Base-by-base conservation (phyloP, 2,113 vertebrate species). In the Anguilla japonica region DNA sequence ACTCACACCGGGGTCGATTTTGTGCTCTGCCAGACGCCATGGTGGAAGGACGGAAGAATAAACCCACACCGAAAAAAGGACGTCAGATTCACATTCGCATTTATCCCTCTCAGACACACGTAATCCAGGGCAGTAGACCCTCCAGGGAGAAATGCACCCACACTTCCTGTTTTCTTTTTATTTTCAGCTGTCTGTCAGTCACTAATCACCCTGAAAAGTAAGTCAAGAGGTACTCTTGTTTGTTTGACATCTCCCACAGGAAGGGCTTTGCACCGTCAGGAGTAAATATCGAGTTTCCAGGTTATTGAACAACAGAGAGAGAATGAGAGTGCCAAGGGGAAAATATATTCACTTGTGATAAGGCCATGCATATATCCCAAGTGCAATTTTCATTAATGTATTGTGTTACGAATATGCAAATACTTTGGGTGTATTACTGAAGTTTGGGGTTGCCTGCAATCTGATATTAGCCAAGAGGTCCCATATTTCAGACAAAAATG, bases 181-280 rank as follows among this genome's bases (percentile, higher is more conserved):
- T 75, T 75, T 75, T 34, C 71, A 75, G 71, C 71, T 75, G n/a
- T 29, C 71, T 75, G 71, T 75, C 71, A 75, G 71, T 75, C 71
- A 75, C 71, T 75, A 75, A 75, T 75, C n/a, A 34, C 71, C n/a
- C 11, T 75, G 71, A 2, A 75, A 13, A 26, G n/a, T 34, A 13
- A n/a, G 11, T 75, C 71, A 75, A 75, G 26, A 14, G 34, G 71
- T 20, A n/a, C 71, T 75, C 71, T 34, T 75, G 71, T 75, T 75
- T 75, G n/a, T 34, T 34, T 34, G 26, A 6, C n/a, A 9, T 75
- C 26, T 75, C 29, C n/a, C 29, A 34, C 26, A 75, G 71, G 71
- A 34, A 26, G 71, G 34, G n/a, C 6, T 29, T 75, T 13, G 2
- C 26, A 34, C 5, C 11, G n/a, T 75, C 26, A 34, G 26, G 71